Evolutionary conservation across 2,888 invertebrate species (phyloP), one percentile per base, ranked within the genome.

Genomic region (Melanchra persicariae): DNA sequence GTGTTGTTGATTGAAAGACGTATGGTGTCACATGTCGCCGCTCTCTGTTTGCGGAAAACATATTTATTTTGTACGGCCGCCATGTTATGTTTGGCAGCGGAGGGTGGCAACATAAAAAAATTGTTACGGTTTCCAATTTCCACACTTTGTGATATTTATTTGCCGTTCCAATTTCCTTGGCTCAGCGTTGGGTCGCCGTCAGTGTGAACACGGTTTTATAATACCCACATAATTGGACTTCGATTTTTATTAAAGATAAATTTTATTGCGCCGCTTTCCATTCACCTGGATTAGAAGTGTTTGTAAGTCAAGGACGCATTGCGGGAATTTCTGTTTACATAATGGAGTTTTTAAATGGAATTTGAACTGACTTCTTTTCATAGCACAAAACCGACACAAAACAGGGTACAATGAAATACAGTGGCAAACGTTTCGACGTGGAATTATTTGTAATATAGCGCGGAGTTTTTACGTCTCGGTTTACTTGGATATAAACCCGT

Each of bases 1-100:
- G 79, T 84, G 55, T 76, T 82, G 83, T 86, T 81, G 85, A 86
- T 89, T 87, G 83, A 84, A 86, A 85, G 82, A 81, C 78, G 82
- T 77, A 70, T 68, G 85, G 83, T 83, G 82, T 88, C 84, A 75
- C 73, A 81, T 89, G 83, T 83, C 85, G 26, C 72, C 72, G 70
- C 70, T 79, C 69, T 77, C 66, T 87, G 78, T 88, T 87, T 85
- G 81, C 70, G 59, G 66, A 79, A 69, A 84, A 82, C 82, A 88
- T 89, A 87, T 88, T 87, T 89, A 85, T 85, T 86, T 83, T 79
- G 76, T 80, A 80, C 82, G 70, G 60, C 69, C 73, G 63, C 77
- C 74, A 77, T 73, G 76, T 82, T 78, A 79, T 79, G 71, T 82
- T 83, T 75, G 61, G 61, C 63, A 71, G 64, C 57, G 66, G 57